phyloP scores from a whole-genome alignment of 92 coral and sea anemone species.

The Palythoa grandis region DNA sequence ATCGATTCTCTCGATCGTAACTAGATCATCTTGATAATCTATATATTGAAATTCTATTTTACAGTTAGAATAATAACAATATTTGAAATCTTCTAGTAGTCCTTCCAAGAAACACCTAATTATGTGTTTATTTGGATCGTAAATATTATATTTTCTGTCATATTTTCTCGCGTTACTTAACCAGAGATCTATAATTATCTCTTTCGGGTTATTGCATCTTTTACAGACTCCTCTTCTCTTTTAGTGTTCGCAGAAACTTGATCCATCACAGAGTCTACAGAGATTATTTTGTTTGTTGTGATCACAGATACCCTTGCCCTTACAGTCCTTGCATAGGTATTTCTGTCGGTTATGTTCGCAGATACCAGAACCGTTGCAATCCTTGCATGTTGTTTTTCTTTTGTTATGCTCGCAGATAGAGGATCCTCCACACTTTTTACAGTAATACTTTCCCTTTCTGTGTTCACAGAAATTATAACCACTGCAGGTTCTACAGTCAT shows the following conservation, averaged over 20 bases:
- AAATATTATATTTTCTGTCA: too few relatives aligned
- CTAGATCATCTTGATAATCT: constrained; percentile 12
- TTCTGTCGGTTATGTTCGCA: not conserved
- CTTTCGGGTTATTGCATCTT: too few relatives aligned
- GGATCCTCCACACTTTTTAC: not conserved
- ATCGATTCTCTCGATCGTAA: constrained; percentile 10
- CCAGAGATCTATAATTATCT: too few relatives aligned
- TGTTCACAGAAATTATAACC: not conserved
- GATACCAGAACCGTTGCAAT: not conserved
- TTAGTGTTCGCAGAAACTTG: too few relatives aligned
- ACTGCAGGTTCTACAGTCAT: not conserved
- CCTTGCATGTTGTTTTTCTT: not conserved
- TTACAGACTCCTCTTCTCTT: too few relatives aligned
- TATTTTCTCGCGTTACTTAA: too few relatives aligned
- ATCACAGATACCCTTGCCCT: not conserved
- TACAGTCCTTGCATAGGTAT: not conserved
- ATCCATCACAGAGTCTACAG: too few relatives aligned
- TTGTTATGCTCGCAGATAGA: not conserved
- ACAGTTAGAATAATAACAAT: constrained; percentile 1
- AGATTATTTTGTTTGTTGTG: not conserved
- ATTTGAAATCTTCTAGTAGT: not conserved
- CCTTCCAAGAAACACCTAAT: constrained; percentile 11
- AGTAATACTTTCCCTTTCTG: not conserved
- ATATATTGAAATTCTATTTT: not conserved
- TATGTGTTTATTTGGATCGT: too few relatives aligned